A percentile compares a stretch with the other conserved stretches of the same genome.
Evolutionary conservation across 2,113 vertebrate species (phyloP).

Genomic region (Antidorcas marsupialis): DNA sequence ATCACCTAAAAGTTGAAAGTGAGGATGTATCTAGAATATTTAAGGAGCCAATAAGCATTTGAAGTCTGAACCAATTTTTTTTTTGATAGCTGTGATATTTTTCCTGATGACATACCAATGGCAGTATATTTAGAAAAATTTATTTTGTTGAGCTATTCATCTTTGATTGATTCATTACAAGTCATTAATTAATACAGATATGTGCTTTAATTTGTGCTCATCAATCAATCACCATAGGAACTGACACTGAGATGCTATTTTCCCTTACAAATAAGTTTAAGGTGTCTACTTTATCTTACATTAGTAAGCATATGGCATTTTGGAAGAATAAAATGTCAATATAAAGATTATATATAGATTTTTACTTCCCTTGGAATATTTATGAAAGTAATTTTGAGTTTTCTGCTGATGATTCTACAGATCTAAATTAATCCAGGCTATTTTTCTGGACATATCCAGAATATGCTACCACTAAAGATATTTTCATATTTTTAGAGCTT

Average conservation of each 20-base stretch:
- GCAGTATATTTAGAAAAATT: not conserved
- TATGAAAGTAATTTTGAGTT: not conserved
- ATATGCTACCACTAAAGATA: not conserved
- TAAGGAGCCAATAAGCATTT: not conserved
- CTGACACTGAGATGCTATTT: not conserved
- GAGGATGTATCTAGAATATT: not conserved
- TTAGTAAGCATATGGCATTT: not conserved
- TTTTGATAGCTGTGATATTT: not conserved
- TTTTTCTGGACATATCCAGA: not conserved
- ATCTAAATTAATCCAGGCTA: not conserved
- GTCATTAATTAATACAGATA: not conserved
- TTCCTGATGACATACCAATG: not conserved
- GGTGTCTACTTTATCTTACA: not conserved
- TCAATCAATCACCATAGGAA: not conserved
- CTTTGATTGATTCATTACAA: not conserved
- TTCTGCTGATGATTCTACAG: not conserved
- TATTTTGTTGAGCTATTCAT: not conserved
- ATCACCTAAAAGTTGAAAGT: not conserved
- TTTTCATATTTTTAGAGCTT: not conserved
- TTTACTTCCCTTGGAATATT: not conserved
- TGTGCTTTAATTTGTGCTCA: not conserved
- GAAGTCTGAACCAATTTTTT: not conserved
- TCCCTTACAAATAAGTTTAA: not conserved
- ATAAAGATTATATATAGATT: not conserved
- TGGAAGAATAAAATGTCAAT: conserved; percentile 1